phyloP scores from a whole-genome alignment of 2,113 vertebrate genomes.

The Sturnus vulgaris region DNA sequence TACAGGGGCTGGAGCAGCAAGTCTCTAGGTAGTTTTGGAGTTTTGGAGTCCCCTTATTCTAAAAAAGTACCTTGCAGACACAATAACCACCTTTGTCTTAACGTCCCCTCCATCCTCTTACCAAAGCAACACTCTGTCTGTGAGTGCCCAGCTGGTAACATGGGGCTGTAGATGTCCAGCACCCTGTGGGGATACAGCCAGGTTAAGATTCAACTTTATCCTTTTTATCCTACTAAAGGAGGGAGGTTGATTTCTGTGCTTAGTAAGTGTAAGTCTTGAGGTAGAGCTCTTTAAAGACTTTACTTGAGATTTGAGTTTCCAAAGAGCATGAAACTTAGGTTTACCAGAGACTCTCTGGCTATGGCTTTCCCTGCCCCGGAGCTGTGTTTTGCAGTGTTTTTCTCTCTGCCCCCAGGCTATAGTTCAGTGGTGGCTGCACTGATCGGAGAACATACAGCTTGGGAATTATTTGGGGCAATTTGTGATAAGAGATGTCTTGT shows the following conservation, averaged over 20 bases:
- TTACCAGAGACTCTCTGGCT: background rate
- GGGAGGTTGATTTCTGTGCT: background rate
- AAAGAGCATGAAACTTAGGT: background rate
- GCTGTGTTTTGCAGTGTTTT: background rate
- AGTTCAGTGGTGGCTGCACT: background rate
- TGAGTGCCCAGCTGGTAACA: background rate
- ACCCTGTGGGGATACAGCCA: background rate
- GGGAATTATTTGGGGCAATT: background rate
- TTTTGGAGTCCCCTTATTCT: background rate
- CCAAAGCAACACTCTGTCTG: background rate
- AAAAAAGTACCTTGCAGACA: background rate
- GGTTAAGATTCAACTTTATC: background rate
- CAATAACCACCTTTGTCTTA: background rate
- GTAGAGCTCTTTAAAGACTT: background rate
- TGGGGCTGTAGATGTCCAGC: background rate
- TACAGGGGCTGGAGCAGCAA: background rate
- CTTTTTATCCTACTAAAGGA: background rate
- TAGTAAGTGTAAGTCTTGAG: background rate
- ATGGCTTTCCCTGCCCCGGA: background rate
- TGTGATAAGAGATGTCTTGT: background rate
- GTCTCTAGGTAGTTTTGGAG: background rate
- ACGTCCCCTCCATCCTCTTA: background rate
- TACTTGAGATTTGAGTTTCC: constrained; percentile 5
- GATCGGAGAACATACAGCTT: background rate
- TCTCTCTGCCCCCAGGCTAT: background rate